Percentiles rank a stretch among this genome's conserved stretches.
Evolutionary conservation across 2,888 invertebrate genomes (phyloP).

Genomic region (Eledone cirrhosa): DNA sequence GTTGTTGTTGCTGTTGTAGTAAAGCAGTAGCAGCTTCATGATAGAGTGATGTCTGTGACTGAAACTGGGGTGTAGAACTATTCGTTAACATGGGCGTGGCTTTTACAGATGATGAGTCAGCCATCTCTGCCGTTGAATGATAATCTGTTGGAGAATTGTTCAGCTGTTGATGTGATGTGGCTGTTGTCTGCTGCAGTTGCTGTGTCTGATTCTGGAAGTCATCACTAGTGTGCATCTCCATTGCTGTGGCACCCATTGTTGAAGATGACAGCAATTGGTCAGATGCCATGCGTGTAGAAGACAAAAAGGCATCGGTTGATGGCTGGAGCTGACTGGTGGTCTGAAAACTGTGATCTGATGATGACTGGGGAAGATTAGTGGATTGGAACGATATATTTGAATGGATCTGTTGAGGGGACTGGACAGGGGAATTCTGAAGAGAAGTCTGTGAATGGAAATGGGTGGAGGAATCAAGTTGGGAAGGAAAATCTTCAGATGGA

Average conservation of each 20-base stretch:
- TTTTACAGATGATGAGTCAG: not conserved
- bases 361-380: conserved; percentile 8
- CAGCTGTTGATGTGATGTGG: not conserved
- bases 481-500: not conserved
- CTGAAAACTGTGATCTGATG: conserved; percentile 14
- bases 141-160: conserved; percentile 5
- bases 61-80: conserved; percentile 11
- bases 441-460: conserved; percentile 18
- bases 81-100: conserved; percentile 9
- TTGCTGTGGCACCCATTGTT: not conserved
- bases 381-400: conserved; percentile 1
- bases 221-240: conserved; percentile 21
- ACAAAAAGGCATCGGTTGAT: conserved; percentile 14
- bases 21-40: conserved; percentile 9
- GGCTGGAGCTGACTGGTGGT: conserved; percentile 8
- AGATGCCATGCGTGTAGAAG: not conserved
- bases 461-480: conserved; percentile 16
- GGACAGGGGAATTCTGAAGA: conserved; percentile 17
- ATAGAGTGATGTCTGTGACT: not conserved
- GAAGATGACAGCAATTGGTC: not conserved
- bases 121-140: conserved; percentile 14
- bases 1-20: not conserved
- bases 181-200: not conserved
- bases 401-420: conserved; percentile 18
- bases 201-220: not conserved